Conservation (phyloP, 2,888 invertebrate genomes). For the Frankliniella fusca region DNA sequence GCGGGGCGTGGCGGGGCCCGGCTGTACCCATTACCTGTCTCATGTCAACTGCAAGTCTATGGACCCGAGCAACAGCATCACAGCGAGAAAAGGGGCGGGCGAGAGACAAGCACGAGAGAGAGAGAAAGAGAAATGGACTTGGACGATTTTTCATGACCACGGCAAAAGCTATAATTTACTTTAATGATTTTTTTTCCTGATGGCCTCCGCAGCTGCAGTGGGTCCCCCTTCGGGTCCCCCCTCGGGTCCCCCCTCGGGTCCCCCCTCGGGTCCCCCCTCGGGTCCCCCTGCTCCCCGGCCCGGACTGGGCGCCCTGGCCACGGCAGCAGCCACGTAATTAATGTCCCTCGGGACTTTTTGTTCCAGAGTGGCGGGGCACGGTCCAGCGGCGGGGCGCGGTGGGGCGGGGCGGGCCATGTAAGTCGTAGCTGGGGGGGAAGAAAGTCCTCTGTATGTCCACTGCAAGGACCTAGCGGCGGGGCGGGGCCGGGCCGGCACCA, state of each 20-base stretch:
- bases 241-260: not conserved
- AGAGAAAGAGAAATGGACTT: not conserved
- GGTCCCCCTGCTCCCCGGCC: slow-evolving; percentile 1
- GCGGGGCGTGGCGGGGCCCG: not conserved
- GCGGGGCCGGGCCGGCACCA: not conserved
- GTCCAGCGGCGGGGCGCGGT: not conserved
- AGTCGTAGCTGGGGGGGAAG: slow-evolving; percentile 11
- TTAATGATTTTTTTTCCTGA: slow-evolving; percentile 21
- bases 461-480: not conserved
- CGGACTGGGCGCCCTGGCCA: not conserved
- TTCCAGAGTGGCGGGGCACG: not conserved
- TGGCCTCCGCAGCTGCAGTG: slow-evolving; percentile 11
- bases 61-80: not conserved
- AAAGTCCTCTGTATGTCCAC: slow-evolving; percentile 11
- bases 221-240: not conserved
- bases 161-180: slow-evolving; percentile 25
- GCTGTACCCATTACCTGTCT: slow-evolving; percentile 8
- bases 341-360: slow-evolving; percentile 22
- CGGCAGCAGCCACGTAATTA: not conserved
- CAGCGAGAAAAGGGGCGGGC: not conserved
- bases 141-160: slow-evolving; percentile 24
- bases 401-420: not conserved
- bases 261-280: not conserved
- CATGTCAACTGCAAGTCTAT: slow-evolving; percentile 19
- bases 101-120: not conserved